Evolutionary conservation across 2,797 vertebrate genomes (phyloP), one percentile per base, ranked within the genome.

Genomic region (Gallinago nigripennis): DNA sequence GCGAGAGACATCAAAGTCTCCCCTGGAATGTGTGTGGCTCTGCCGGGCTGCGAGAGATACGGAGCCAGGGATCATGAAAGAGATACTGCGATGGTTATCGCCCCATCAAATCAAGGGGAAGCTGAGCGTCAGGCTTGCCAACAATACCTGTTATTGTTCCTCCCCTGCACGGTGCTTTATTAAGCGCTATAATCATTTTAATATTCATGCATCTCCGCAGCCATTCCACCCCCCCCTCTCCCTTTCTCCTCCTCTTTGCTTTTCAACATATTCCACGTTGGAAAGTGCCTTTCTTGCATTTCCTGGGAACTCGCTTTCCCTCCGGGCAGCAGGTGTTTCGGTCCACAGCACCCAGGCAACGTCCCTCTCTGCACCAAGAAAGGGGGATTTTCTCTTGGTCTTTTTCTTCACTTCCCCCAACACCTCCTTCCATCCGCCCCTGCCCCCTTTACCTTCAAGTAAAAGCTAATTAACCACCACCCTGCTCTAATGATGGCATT

Each of bases 1-100:
- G 13, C 28, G 60, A 96, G 85, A 96, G 66, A 98, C 95, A 96
- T 97, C 97, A 97, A 97, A 97, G 97, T 94, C 91, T 64, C 11
- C 28, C 95, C 94, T 97, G 97, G 97, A 97, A 97, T 97, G 96
- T 77, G 89, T 96, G 96, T 96, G 94, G 95, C 93, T 97, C 96
- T 96, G 56, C 73, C 3, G 71, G 77, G 86, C 33, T 79, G 50
- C 0, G n/a, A 94, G 91, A 95, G 78, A 96, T 92, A 94, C n/a
- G 28, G 86, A 97, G 96, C 97, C 96, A 96, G 97, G 97, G 95
- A 97, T 97, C 95, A 97, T 96, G 91, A 95, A 96, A 96, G 94
- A 97, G 95, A 98, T 96, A 97, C 91, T 94, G 95, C 14, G 96
- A 96, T 97, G 95, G 43, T 96, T 97, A 98, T 96, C 96, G 6